Evolutionary conservation across 2,888 invertebrate species (phyloP).

Genomic region (Hyalella azteca): DNA sequence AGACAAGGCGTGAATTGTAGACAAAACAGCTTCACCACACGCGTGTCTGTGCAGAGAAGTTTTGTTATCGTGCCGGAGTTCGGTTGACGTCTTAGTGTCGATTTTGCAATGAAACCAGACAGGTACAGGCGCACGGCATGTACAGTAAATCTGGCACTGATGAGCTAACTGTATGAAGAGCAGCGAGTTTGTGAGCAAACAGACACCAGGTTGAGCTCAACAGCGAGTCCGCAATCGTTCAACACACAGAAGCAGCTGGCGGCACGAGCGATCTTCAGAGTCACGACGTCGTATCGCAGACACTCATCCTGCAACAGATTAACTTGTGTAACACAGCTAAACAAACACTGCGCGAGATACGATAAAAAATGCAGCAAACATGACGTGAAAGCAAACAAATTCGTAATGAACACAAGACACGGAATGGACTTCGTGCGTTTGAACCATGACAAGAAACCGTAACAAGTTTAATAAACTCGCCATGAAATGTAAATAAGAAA

Average conservation of each 20-base stretch:
- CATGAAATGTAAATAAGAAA: too few species aligned
- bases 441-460: too few species aligned
- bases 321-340: background rate
- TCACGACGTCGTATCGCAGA: background rate
- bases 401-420: too few species aligned
- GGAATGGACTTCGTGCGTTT: too few species aligned
- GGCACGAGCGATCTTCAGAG: background rate
- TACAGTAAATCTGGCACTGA: background rate
- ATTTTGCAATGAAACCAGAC: background rate
- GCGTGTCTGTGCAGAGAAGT: too few species aligned
- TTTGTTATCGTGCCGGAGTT: too few species aligned
- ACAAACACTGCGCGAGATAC: background rate
- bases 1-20: too few species aligned
- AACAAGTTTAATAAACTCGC: too few species aligned
- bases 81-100: background rate
- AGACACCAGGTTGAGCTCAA: background rate
- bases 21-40: too few species aligned
- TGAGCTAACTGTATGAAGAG: background rate
- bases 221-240: background rate
- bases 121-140: too few species aligned
- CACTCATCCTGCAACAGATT: background rate
- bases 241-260: conserved; percentile 9
- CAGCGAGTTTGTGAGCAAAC: background rate
- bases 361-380: background rate
- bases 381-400: too few species aligned